Evolutionary conservation across 1,140 invertebrate genomes (phyloP), one percentile per base, ranked within the genome.

Genomic region (Plectus sambesii): DNA sequence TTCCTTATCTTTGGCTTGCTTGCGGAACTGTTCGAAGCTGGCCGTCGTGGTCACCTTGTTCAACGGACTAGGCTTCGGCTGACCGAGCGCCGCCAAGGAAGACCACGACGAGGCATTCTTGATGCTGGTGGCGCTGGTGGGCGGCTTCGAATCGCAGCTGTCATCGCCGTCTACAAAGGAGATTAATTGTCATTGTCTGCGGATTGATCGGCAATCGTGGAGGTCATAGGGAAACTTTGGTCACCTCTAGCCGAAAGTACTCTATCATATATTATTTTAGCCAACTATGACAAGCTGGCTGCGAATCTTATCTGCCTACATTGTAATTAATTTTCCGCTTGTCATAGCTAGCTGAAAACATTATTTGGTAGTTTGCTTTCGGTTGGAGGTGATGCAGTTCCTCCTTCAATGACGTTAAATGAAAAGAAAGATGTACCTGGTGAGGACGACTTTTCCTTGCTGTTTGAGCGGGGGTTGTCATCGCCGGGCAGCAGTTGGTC

Each of bases 1-100:
- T 49, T 82, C 81, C 69, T 93, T 90, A 72, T 93, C 87, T 71
- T 87, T 86, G 5, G 88, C 88, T 75, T 90, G 82, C 67, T 89
- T 90, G 67, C 86, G 86, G 70, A 93, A 96, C 55, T 81, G 81
- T 73, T 85, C 76, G 61, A 82, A 83, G 53, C 77, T 76, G 58
- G 85, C 69, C 55, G 62, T 68, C 25, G 70, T 60, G 47, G 50
- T 49, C 6, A 60, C 44, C 47, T 61, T 66, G 35, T 49, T 64
- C 38, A n/a, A 52, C 24, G 19, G 49, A 33, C 30, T 33, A 33
- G 30, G 17, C 12, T 33, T 33, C 30, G 30, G 17, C 30, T 12
- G 12, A 12, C 12, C 12, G 17, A 17, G 30, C 30, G 30, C 17
- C 17, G 30, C 30, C 30, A 33, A 12, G 12, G 17, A 12, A 12